These are phyloP conservation scores for Drosophila biarmipes DNA, from an alignment of 1,140 invertebrate genomes.

Conservation along the genomic window DNA sequence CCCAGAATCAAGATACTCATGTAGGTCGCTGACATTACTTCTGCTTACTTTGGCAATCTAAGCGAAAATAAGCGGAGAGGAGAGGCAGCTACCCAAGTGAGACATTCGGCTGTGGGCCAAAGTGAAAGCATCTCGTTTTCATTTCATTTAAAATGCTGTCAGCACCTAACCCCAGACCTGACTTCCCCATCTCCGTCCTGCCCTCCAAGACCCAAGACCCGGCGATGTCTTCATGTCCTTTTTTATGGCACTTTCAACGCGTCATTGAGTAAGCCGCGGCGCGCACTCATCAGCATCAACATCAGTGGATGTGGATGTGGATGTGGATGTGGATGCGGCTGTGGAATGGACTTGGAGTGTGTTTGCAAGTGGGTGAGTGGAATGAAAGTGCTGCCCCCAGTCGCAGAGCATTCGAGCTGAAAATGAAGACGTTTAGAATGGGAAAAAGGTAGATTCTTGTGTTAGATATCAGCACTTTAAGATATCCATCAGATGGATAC, in stretches of 20 bases:
- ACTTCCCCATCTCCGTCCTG: constrained; percentile 2
- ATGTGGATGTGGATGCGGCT: not conserved
- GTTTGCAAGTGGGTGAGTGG: constrained; percentile 13
- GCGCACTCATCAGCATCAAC: constrained; percentile 67
- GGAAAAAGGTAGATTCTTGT: constrained; percentile 6
- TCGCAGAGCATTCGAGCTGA: constrained; percentile 50
- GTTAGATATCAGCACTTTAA: not conserved
- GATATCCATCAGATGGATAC: constrained; percentile 1
- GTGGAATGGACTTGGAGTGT: constrained; percentile 28
- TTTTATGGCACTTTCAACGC: constrained; percentile 82
- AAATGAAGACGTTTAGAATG: constrained; percentile 70
- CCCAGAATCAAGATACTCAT: constrained; percentile 11
- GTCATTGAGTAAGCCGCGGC: constrained; percentile 78
- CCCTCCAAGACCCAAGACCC: not conserved
- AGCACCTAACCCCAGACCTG: constrained; percentile 66
- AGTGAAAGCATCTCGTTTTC: constrained; percentile 81
- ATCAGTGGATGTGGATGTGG: not conserved
- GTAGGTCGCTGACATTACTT: constrained; percentile 70
- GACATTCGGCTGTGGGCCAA: constrained; percentile 40
- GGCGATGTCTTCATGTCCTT: constrained; percentile 73
- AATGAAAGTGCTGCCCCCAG: constrained; percentile 35
- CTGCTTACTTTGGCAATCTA: constrained; percentile 73
- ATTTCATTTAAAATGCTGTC: constrained; percentile 82
- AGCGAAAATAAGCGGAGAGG: constrained; percentile 1
- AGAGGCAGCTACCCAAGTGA: constrained; percentile 33